Base-by-base conservation (phyloP, 2,797 vertebrate genomes). In the Trichosurus vulpecula region DNA sequence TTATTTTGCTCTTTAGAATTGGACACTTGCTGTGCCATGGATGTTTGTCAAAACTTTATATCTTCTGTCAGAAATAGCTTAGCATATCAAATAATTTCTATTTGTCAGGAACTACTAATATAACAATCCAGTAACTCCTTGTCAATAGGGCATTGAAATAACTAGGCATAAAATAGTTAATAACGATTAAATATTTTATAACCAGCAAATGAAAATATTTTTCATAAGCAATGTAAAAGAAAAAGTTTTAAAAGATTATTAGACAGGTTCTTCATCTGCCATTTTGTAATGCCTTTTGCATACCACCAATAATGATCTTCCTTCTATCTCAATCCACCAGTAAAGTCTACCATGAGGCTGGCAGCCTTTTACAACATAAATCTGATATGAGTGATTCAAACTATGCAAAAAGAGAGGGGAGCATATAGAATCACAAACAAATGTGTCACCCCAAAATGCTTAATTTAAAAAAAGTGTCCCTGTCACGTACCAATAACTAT, bases 1-100 rank as follows among this genome's bases (percentile, higher is more conserved):
- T 99, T 99, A 99, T 99, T 99, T 99, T 99, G 99, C 99, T 99
- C 99, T 99, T 99, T 99, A 99, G 99, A 99, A 99, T 99, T 98
- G 99, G 99, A 99, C 99, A 99, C 99, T 99, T 98, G 98, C 99
- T 99, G 99, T 99, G 99, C 99, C 98, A 98, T 98, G 99, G 98
- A 97, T 98, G 98, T 99, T 99, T 99, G 99, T 99, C 98, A 99
- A 99, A 99, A 99, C 99, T 98, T 99, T 98, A 0, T 98, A 98
- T 99, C 99, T 99, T 99, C 99, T 99, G 99, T 99, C 98, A 99
- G 98, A 99, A 99, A 99, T 98, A 98, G 98, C 98, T 98, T 97
- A 97, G 97, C 98, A 98, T 98, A 98, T 99, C 98, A 98, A 98
- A 98, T 98, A 52, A 98, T 98, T 98, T 98, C 98, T 98, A 98